These are phyloP conservation scores for Atherinomorus stipes DNA, from an alignment of 2,113 vertebrate genomes.

Conservation along the genomic window DNA sequence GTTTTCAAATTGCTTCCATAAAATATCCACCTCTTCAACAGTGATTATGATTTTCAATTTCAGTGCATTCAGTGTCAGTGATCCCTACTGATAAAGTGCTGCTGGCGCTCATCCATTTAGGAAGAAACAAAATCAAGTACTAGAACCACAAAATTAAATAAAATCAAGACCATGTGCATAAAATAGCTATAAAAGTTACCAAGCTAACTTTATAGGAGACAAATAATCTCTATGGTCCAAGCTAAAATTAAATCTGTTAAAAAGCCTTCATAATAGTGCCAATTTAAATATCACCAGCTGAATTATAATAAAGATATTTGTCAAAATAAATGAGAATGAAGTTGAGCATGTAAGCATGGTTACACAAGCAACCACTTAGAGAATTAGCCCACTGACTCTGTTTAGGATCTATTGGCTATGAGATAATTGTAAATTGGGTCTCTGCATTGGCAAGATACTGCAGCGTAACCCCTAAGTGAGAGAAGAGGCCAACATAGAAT, in stretches of 20 bases:
- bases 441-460: slow-evolving; percentile 19
- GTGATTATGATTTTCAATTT: slow-evolving; percentile 59
- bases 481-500: slow-evolving; percentile 10
- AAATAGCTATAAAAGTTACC: too few species aligned
- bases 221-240: background rate
- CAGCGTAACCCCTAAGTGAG: slow-evolving; percentile 23
- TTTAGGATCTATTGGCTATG: slow-evolving; percentile 14
- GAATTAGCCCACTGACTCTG: background rate
- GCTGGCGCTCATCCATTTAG: slow-evolving; percentile 24
- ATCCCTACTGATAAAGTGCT: slow-evolving; percentile 23
- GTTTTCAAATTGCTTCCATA: slow-evolving; percentile 28
- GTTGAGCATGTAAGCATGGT: background rate
- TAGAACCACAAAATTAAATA: slow-evolving; percentile 19
- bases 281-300: background rate
- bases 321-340: slow-evolving; percentile 1
- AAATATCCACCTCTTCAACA: slow-evolving; percentile 26
- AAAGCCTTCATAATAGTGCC: too few species aligned
- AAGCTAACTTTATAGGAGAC: background rate
- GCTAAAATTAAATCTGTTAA: background rate
- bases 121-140: slow-evolving; percentile 30
- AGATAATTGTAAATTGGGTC: slow-evolving; percentile 21
- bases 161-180: too few species aligned
- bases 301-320: background rate
- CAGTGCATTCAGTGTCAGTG: slow-evolving; percentile 30
- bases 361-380: too few species aligned